These are phyloP conservation scores for Caretta caretta DNA, from an alignment of 2,113 vertebrate genomes.

Conservation along the genomic window DNA sequence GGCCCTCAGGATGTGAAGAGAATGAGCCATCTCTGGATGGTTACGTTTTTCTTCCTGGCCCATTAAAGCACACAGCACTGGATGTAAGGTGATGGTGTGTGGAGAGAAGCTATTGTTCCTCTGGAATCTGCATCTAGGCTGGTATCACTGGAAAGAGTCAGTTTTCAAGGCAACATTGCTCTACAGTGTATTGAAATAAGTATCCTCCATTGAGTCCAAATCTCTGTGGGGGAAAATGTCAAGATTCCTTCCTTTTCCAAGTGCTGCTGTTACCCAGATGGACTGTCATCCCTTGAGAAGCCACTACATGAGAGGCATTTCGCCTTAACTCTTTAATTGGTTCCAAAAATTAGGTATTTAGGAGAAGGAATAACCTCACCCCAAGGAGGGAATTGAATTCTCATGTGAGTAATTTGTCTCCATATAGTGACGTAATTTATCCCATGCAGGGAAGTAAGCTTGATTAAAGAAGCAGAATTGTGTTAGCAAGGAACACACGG, in stretches of 20 bases:
- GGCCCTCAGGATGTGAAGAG: background rate
- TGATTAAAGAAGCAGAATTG: background rate
- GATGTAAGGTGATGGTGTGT: background rate
- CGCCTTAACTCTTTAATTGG: background rate
- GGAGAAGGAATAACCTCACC: background rate
- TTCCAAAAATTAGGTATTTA: background rate
- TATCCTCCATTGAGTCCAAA: background rate
- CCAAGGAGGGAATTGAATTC: background rate
- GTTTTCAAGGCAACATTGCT: background rate
- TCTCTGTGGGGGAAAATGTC: background rate
- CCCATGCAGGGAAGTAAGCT: background rate
- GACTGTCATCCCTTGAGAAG: background rate
- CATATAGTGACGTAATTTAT: background rate
- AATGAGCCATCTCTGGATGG: background rate
- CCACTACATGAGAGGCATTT: background rate
- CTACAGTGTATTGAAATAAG: background rate
- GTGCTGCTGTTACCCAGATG: background rate
- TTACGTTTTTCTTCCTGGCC: background rate
- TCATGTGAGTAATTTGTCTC: background rate
- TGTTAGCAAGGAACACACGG: conserved; percentile 15
- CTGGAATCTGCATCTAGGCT: background rate
- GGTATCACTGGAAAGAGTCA: background rate
- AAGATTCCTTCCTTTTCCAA: background rate
- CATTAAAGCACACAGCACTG: background rate
- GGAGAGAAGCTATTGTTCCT: background rate